Conservation (phyloP, 1,140 invertebrate genomes). For the Stegodyphus dumicola region DNA sequence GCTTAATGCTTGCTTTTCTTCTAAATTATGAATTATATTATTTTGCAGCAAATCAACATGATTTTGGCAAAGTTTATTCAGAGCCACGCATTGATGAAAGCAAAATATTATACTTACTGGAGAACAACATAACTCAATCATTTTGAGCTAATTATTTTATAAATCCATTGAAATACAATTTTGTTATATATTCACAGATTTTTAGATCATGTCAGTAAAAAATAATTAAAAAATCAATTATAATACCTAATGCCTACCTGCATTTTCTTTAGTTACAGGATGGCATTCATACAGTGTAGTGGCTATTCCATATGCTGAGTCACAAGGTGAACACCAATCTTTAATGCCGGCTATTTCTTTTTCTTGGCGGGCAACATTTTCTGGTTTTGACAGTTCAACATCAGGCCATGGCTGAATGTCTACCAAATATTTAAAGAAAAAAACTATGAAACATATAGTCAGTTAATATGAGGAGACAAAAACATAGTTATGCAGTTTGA, state of each 20-base stretch:
- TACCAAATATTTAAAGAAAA: neutral
- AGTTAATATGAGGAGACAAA: neutral
- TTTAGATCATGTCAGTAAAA: too few species aligned
- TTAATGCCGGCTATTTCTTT: constrained; percentile 74
- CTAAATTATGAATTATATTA: too few species aligned
- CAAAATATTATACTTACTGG: too few species aligned
- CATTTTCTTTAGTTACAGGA: constrained; percentile 78
- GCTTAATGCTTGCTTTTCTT: too few species aligned
- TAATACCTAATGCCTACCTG: constrained; percentile 66
- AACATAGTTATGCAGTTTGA: neutral
- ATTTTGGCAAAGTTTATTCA: too few species aligned
- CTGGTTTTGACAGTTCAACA: neutral
- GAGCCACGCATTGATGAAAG: too few species aligned
- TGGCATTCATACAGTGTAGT: constrained; percentile 84
- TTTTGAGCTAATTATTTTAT: too few species aligned
- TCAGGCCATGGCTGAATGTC: constrained; percentile 30
- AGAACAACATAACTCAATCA: too few species aligned
- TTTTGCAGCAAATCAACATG: too few species aligned
- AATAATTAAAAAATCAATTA: too few species aligned
- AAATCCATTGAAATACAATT: too few species aligned
- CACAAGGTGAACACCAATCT: constrained; percentile 77
- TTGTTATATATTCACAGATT: too few species aligned
- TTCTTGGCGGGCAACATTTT: neutral
- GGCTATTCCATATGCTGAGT: constrained; percentile 76
- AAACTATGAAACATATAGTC: neutral